phyloP scores from a whole-genome alignment of 1,140 invertebrate genomes.

The Drosophila lacteicornis region DNA sequence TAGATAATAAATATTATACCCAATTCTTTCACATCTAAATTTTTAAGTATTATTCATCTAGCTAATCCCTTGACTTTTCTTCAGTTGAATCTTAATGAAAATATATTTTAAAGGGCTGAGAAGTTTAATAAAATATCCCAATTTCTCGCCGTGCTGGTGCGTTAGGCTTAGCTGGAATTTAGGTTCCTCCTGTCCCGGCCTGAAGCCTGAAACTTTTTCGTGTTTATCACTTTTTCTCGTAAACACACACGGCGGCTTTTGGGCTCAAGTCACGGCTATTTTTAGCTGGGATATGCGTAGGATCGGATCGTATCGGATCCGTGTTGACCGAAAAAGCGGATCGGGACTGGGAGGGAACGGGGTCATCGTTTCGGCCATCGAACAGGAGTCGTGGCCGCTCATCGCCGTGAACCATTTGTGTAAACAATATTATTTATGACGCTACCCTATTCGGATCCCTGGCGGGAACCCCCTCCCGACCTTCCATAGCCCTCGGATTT shows the following conservation, averaged over 20 bases:
- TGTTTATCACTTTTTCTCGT: constrained; percentile 73
- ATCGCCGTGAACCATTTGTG: constrained; percentile 75
- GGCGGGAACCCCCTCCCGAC: constrained; percentile 1
- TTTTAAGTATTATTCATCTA: no score
- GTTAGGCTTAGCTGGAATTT: constrained; percentile 65
- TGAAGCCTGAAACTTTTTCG: constrained; percentile 60
- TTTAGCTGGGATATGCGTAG: constrained; percentile 66
- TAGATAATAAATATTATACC: no score
- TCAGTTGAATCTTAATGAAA: no score
- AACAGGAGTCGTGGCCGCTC: constrained; percentile 58
- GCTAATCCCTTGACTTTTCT: no score
- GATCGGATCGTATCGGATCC: constrained; percentile 43
- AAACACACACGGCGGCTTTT: constrained; percentile 66
- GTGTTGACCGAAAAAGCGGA: constrained; percentile 50
- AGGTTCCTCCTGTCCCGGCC: constrained; percentile 22
- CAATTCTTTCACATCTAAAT: no score
- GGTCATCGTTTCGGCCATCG: constrained; percentile 57
- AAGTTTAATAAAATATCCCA: neutral
- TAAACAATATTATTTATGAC: constrained; percentile 82
- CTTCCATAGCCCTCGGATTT: neutral
- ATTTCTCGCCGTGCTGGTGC: constrained; percentile 9
- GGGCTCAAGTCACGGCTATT: constrained; percentile 73
- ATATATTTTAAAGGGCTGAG: neutral
- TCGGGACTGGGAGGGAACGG: constrained; percentile 13
- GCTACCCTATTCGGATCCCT: constrained; percentile 31